Percentiles rank a stretch among this genome's conserved stretches.
Evolutionary conservation across 1,140 invertebrate species (phyloP).

Genomic region (Agrilus planipennis): DNA sequence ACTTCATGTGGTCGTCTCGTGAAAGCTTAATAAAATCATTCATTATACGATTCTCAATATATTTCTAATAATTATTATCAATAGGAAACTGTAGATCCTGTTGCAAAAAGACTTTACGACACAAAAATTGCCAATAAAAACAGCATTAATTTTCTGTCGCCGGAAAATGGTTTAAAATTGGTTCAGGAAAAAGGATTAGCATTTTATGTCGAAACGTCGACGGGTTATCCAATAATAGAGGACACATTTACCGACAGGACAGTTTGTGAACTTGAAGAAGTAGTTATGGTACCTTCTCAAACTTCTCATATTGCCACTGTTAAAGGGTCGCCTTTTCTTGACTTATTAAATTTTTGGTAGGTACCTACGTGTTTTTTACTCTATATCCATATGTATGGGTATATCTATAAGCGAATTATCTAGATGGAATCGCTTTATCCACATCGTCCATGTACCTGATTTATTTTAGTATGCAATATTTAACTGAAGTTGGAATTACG

Average conservation of each 20-base stretch:
- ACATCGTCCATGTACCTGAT: too few species aligned
- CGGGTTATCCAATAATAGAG: conserved; percentile 18
- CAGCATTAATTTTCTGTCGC: conserved; percentile 7
- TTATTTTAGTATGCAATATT: too few species aligned
- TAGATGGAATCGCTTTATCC: too few species aligned
- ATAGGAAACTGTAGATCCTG: conserved; percentile 11
- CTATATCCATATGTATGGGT: too few species aligned
- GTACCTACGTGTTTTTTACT: background rate
- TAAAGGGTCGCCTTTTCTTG: conserved; percentile 15
- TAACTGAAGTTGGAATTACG: too few species aligned
- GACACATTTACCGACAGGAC: conserved; percentile 11
- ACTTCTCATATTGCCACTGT: conserved; percentile 11
- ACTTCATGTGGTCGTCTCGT: too few species aligned
- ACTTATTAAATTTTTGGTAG: conserved; percentile 16
- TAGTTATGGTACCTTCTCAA: conserved; percentile 12
- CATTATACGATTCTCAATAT: background rate
- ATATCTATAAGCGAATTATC: too few species aligned
- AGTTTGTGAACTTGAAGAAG: conserved; percentile 17
- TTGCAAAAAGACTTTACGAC: conserved; percentile 6
- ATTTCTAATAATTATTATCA: too few species aligned
- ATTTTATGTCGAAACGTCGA: conserved; percentile 17
- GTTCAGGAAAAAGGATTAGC: conserved; percentile 16
- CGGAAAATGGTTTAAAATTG: conserved; percentile 13
- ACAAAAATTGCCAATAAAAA: conserved; percentile 10
- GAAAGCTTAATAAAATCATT: background rate